phyloP scores from a whole-genome alignment of 1,140 invertebrate genomes.

The Thaumatotibia leucotreta region DNA sequence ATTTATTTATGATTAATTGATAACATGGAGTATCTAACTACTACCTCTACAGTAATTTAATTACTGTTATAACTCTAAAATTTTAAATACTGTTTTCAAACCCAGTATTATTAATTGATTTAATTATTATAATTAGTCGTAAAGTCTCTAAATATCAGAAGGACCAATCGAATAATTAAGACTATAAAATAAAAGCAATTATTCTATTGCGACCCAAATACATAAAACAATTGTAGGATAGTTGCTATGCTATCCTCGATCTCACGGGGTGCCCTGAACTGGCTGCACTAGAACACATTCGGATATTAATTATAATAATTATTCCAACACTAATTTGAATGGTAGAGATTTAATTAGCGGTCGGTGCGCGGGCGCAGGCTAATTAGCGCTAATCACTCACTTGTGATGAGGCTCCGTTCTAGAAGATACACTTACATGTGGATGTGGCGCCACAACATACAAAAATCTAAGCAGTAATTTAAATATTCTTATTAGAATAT shows the following conservation, averaged over 20 bases:
- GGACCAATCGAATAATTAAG: neutral
- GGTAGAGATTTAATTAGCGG: neutral
- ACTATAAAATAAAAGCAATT: neutral
- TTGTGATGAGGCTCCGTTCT: neutral
- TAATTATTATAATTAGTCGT: too few species aligned
- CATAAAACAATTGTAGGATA: neutral
- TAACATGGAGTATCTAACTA: too few species aligned
- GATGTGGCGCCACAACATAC: neutral
- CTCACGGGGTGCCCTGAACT: neutral
- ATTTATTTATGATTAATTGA: too few species aligned
- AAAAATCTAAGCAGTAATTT: neutral
- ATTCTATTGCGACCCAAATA: neutral
- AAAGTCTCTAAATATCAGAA: too few species aligned
- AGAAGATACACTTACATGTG: neutral
- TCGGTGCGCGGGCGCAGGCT: neutral
- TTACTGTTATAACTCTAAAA: too few species aligned
- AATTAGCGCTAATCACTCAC: constrained; percentile 3
- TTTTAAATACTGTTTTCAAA: too few species aligned
- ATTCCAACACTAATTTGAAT: constrained; percentile 8
- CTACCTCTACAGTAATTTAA: too few species aligned
- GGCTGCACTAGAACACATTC: neutral
- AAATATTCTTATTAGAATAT: neutral
- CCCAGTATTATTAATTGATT: too few species aligned
- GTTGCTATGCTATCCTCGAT: neutral
- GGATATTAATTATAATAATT: constrained; percentile 2